A percentile compares a stretch with the other conserved stretches of the same genome.
Conservation (phyloP, 2,888 invertebrate genomes). For the Sphaeridia pumilis region DNA sequence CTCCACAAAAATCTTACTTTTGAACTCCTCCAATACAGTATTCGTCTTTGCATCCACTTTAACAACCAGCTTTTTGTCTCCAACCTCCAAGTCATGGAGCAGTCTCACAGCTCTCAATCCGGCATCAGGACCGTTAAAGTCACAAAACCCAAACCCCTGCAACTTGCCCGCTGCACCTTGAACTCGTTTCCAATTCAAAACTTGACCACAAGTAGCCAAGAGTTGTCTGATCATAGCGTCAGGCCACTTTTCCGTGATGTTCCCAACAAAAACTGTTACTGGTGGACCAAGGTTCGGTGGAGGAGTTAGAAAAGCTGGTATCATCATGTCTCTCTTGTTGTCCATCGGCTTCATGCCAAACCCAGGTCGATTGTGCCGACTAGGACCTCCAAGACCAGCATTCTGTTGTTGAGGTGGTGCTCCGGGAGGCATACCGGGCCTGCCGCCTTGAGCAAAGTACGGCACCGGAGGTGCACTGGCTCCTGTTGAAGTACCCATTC, state of each 20-base stretch:
- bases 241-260: slow-evolving; percentile 87
- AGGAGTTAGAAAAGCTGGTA: neutral
- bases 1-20: slow-evolving; percentile 40
- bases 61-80: slow-evolving; percentile 85
- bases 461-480: slow-evolving; percentile 6
- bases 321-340: too few relatives aligned
- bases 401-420: slow-evolving; percentile 1
- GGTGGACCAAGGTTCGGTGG: slow-evolving; percentile 54
- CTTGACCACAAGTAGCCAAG: slow-evolving; percentile 83
- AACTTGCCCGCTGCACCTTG: slow-evolving; percentile 55
- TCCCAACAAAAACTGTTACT: slow-evolving; percentile 95
- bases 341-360: slow-evolving; percentile 7
- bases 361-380: slow-evolving; percentile 1
- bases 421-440: slow-evolving; percentile 8
- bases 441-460: neutral
- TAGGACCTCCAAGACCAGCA: too few relatives aligned
- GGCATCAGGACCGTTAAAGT: slow-evolving; percentile 89
- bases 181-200: slow-evolving; percentile 93
- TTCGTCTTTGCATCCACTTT: slow-evolving; percentile 97
- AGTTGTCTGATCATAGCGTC: slow-evolving; percentile 90
- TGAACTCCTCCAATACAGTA: slow-evolving; percentile 83
- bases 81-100: slow-evolving; percentile 82
- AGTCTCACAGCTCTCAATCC: slow-evolving; percentile 86
- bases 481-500: slow-evolving; percentile 8
- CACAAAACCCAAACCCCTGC: slow-evolving; percentile 86